Base-by-base conservation (phyloP, 2,888 invertebrate genomes). In the Taenaris catops region DNA sequence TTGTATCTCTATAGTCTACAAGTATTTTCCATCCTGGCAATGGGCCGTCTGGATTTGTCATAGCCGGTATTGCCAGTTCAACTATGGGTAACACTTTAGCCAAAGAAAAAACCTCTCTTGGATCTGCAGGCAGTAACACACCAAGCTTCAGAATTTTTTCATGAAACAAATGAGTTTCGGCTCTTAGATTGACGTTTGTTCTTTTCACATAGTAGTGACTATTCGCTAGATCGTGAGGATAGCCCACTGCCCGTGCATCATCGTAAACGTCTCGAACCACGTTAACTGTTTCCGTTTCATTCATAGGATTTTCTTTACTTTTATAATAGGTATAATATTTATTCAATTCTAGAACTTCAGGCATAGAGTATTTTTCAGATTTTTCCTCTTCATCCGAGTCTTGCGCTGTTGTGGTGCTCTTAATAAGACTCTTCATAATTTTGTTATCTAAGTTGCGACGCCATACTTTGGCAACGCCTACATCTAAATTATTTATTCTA, bases 1-100 rank as follows among this genome's bases (percentile, higher is more conserved):
- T 87, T 0, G 94, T 93, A 56, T 95, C 93, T 43, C 92, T 79
- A 50, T 91, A 90, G 41, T 91, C 89, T 1, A 94, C 89, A 28
- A 89, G 76, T 36, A 94, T 90, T 34, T 87, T 89, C 88, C 93
- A 92, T n/a, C 90, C 91, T 0, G 92, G 90, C 11, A 93, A 69
- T 6, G 91, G 83, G 0, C 90, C 91, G 54, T 88, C 88, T 24
- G 84, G 58, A 27, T 87, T 80, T 1, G 90, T 89, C 7, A 93
- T 89, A 25, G 89, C 88, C 23, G 79, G 79, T 21, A 93, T 89
- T 5, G 93, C 94, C 72, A 94, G 78, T 48, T 91, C 89, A 27
- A 94, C 81, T 18, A 93, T 92, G 0, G 94, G 93, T 54, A 94
- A 66, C 31, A 94, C 91, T 61, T 91, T 90, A 4, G 80, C 84